Percentiles rank a stretch among this genome's conserved stretches.
Conservation (phyloP, 2,113 vertebrate genomes). For the Myotis davidii region DNA sequence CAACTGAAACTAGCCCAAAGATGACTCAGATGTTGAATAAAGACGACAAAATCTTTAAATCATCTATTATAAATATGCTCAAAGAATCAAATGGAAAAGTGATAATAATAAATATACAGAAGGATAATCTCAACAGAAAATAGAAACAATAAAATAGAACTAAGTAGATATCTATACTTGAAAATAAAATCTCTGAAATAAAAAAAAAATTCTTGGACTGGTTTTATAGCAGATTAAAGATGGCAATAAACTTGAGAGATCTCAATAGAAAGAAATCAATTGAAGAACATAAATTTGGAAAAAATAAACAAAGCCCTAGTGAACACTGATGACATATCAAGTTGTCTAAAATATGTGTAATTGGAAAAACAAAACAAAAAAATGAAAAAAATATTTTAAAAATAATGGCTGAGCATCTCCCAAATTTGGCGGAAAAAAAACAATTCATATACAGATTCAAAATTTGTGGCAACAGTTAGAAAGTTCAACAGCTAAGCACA, state of each 20-base stretch:
- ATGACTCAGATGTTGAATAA: background rate
- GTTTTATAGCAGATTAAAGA: background rate
- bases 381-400: background rate
- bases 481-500: background rate
- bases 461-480: background rate
- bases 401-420: background rate
- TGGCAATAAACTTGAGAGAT: background rate
- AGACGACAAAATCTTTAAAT: background rate
- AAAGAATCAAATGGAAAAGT: background rate
- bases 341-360: background rate
- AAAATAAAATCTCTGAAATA: background rate
- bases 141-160: constrained; percentile 5
- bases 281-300: background rate
- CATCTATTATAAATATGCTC: background rate
- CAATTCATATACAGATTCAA: background rate
- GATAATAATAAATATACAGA: background rate
- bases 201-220: background rate
- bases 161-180: background rate
- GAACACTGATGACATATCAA: background rate
- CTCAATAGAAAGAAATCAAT: background rate
- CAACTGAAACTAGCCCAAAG: background rate
- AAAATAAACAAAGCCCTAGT: background rate
- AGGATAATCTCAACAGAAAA: background rate
- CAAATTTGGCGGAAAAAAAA: background rate
- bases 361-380: background rate